A percentile compares a stretch with the other conserved stretches of the same genome.
phyloP scores from a whole-genome alignment of 2,113 vertebrate genomes.

The Ceyx cyanopectus region DNA sequence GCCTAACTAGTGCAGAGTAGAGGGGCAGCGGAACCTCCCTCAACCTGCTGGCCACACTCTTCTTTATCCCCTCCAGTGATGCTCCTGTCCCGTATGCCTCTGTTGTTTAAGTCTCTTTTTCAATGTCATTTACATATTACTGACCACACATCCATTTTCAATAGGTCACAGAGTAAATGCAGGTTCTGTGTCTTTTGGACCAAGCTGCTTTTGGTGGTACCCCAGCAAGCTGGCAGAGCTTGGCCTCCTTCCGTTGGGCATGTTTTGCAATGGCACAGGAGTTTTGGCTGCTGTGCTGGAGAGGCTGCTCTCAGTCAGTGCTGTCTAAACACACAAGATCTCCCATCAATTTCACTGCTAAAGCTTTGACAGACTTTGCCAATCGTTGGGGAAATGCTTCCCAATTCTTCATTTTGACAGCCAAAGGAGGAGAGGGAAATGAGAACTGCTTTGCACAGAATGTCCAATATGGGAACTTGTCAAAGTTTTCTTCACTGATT shows the following conservation, averaged over 20 bases:
- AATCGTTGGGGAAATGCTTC: conserved; percentile 46
- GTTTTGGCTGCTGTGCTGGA: conserved; percentile 31
- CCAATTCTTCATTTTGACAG: conserved; percentile 44
- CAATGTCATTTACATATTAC: fast-evolving
- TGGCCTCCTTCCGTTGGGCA: conserved; percentile 26
- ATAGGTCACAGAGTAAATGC: neutral
- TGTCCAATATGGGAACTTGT: fast-evolving
- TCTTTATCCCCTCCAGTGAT: neutral
- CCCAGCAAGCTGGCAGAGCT: conserved; percentile 45
- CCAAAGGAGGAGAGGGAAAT: neutral
- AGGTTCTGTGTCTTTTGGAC: neutral
- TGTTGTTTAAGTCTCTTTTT: neutral
- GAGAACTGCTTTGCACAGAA: neutral
- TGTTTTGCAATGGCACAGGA: conserved; percentile 49
- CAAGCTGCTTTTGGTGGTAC: neutral
- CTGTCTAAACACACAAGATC: conserved; percentile 67
- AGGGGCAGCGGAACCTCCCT: too few species aligned
- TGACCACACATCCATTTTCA: neutral
- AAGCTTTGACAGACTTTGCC: conserved; percentile 62
- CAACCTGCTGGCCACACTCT: too few species aligned
- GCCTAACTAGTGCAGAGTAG: too few species aligned
- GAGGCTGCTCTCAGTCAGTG: conserved; percentile 65
- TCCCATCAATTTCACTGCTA: conserved; percentile 63
- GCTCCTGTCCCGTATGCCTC: neutral
- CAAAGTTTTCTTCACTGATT: neutral